Conservation (phyloP, 2,113 vertebrate species). For the Aix galericulata region DNA sequence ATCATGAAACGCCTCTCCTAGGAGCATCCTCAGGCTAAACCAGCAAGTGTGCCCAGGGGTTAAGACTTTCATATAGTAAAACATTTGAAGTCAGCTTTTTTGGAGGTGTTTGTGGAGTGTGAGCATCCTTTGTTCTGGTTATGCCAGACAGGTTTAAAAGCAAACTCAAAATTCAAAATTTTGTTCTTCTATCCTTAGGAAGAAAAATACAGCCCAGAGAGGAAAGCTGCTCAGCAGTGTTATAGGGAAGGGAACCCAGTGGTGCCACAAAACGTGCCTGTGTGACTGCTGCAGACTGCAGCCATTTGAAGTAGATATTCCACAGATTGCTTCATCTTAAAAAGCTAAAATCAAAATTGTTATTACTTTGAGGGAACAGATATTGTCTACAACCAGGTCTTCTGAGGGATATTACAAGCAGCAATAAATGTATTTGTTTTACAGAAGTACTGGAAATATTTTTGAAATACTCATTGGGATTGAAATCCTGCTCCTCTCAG, state of each 20-base stretch:
- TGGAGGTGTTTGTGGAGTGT: fast-evolving
- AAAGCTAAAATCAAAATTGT: not conserved
- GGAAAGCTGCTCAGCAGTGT: fast-evolving
- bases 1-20: fast-evolving
- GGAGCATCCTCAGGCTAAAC: fast-evolving
- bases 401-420: not conserved
- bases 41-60: not conserved
- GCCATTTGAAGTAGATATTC: not conserved
- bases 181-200: not conserved
- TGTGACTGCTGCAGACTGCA: not conserved
- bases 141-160: not conserved
- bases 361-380: not conserved
- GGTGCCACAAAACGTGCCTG: too few species aligned
- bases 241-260: fast-evolving
- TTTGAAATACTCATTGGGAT: not conserved
- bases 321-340: not conserved
- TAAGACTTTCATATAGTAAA: not conserved
- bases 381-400: not conserved
- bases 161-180: not conserved
- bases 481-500: not conserved
- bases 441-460: not conserved
- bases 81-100: not conserved
- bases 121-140: fast-evolving
- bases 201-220: not conserved
- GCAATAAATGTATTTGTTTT: not conserved